Evolutionary conservation across 2,797 vertebrate genomes (phyloP).

Genomic region (Choloepus didactylus): DNA sequence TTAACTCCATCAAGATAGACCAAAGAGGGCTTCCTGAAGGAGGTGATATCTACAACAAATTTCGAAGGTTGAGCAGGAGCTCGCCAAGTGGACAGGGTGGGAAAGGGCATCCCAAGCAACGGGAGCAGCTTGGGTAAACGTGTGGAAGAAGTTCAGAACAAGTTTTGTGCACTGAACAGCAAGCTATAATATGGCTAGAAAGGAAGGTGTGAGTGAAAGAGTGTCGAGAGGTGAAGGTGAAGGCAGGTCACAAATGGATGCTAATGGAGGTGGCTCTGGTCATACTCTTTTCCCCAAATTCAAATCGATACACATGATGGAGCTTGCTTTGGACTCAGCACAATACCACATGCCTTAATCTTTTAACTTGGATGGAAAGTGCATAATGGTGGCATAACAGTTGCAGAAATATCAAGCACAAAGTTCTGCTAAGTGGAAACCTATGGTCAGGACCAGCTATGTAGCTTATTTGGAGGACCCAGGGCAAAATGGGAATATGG

Average conservation of each 20-base stretch:
- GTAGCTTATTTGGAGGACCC: not conserved
- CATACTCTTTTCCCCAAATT: not conserved
- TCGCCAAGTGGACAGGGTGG: not conserved
- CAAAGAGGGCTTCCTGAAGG: not conserved
- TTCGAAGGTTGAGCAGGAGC: not conserved
- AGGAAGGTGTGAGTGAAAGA: not conserved
- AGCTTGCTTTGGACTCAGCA: not conserved
- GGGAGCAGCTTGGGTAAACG: not conserved
- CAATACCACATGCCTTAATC: not conserved
- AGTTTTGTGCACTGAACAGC: not conserved
- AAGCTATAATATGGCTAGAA: not conserved
- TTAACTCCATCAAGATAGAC: not conserved
- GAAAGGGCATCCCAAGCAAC: not conserved
- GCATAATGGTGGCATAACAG: not conserved
- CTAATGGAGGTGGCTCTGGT: accelerated
- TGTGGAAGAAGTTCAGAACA: not conserved
- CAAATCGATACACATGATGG: not conserved
- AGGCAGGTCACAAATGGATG: not conserved
- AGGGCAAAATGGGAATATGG: not conserved
- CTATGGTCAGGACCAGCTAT: not conserved
- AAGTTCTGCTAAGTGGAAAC: not conserved
- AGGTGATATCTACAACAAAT: not conserved
- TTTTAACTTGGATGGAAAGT: not conserved
- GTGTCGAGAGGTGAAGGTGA: not conserved
- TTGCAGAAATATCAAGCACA: not conserved